phyloP scores from a whole-genome alignment of 2,113 vertebrate species.

The Chionomys nivalis region DNA sequence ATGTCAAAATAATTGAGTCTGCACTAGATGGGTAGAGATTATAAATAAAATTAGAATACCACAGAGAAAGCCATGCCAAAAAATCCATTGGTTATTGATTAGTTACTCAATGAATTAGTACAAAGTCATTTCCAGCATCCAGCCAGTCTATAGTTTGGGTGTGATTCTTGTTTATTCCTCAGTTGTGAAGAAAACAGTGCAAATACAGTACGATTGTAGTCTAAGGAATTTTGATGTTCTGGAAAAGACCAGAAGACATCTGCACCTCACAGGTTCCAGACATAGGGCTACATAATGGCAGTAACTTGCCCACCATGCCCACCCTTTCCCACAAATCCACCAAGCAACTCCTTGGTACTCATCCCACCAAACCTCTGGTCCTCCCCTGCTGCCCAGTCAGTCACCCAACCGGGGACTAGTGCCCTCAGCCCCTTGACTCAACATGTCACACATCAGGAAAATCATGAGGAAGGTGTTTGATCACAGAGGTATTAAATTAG shows the following conservation, averaged over 20 bases:
- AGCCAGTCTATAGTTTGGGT: constrained; percentile 47
- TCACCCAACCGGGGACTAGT: background rate
- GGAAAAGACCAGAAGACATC: background rate
- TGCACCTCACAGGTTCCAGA: fast-evolving
- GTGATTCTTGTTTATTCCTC: background rate
- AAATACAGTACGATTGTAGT: background rate
- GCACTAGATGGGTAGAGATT: background rate
- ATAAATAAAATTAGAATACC: constrained; percentile 36
- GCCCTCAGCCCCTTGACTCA: background rate
- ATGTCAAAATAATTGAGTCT: background rate
- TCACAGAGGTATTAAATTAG: background rate
- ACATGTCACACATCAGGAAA: background rate
- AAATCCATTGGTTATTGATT: constrained; percentile 17
- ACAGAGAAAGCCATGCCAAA: background rate
- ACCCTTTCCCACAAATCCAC: background rate
- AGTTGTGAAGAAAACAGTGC: background rate
- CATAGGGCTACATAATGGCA: background rate
- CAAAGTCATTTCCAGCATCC: background rate
- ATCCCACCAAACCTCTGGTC: background rate
- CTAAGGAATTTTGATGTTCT: background rate
- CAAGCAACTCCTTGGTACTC: background rate
- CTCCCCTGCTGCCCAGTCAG: background rate
- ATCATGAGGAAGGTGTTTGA: background rate
- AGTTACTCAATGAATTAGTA: constrained; percentile 57
- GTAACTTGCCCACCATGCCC: too few relatives aligned